These are phyloP conservation scores for Platycnemis pennipes DNA, from an alignment of 2,888 invertebrate genomes.

Conservation along the genomic window DNA sequence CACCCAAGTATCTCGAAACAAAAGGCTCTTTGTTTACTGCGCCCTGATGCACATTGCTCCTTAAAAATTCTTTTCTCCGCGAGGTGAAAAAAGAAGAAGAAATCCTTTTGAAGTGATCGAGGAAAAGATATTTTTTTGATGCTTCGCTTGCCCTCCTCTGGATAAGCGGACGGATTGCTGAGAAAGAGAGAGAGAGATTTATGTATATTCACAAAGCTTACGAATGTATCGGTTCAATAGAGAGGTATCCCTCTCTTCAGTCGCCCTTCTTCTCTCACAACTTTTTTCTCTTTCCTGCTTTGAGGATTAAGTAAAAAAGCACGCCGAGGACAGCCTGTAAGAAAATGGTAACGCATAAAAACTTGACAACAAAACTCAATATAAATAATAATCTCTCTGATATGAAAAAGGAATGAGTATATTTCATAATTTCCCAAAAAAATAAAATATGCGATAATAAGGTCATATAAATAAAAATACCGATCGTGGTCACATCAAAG, in stretches of 20 bases:
- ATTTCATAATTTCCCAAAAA: too few species aligned
- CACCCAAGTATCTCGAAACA: conserved; percentile 21
- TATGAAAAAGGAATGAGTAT: too few species aligned
- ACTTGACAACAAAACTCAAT: too few species aligned
- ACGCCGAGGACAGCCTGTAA: neutral
- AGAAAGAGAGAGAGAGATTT: neutral
- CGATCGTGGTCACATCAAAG: too few species aligned
- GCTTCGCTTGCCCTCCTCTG: conserved; percentile 5
- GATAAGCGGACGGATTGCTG: conserved; percentile 16
- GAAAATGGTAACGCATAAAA: too few species aligned
- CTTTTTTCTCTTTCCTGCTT: neutral
- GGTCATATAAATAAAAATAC: too few species aligned
- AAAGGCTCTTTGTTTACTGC: conserved; percentile 47
- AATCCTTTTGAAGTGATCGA: conserved; percentile 42
- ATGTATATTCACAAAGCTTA: neutral
- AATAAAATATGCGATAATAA: too few species aligned
- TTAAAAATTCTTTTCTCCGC: conserved; percentile 26
- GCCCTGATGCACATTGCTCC: conserved; percentile 33
- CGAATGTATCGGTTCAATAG: conserved; percentile 28
- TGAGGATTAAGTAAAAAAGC: neutral
- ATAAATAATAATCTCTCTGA: too few species aligned
- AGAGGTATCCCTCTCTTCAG: neutral
- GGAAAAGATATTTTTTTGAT: conserved; percentile 34
- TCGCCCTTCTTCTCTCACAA: neutral
- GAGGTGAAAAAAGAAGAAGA: neutral